Base-by-base conservation (phyloP, 2,888 invertebrate genomes). In the Ischnus inquisitorius region DNA sequence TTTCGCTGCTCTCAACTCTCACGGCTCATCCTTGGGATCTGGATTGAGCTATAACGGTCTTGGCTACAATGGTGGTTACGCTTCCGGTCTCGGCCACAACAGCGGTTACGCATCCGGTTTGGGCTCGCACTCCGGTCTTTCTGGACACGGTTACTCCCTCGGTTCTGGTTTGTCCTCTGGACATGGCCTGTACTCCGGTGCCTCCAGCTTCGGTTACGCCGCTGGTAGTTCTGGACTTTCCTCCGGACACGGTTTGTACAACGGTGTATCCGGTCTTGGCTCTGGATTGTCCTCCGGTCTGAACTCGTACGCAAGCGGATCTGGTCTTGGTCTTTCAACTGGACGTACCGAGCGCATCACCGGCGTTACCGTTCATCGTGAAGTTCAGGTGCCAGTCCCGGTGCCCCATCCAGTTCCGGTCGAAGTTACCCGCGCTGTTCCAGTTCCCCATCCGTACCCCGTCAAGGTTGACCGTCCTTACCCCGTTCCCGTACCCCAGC, bases 341-440 rank as follows among this genome's bases (percentile, higher is more conserved):
- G 75, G 54, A 54, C 74, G 67, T 72, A 54, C 82, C 60, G 82
- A 89, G 54, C 82, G 79, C 48, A 87, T 90, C 76, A 89, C 89
- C 43, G 89, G 89, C 4, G 80, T 89, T 51, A 89, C 88, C 14
- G 84, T 90, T 43, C 87, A 87, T 79, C 89, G 89, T 28, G 88
- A 89, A 51, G 87, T 90, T 28, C 87, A 87, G 43, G 89, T 87
- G 3, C 87, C 88, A 2, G 85, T 88, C 2, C 87, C 86, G 0
- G 89, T 87, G 8, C 87, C 89, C 0, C 91, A 91, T 1, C 88
- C 89, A n/a, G 86, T 89, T n/a, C 90, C 91, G 1, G 87, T 90
- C 8, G 86, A 88, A 65, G 87, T 90, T 5, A 87, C 88, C 54
- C 88, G 86, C 19, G 79, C 86, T 57, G 87, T 90, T 4, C 88